Base-by-base conservation (phyloP, 2,113 vertebrate genomes). In the Megalops atlanticus region DNA sequence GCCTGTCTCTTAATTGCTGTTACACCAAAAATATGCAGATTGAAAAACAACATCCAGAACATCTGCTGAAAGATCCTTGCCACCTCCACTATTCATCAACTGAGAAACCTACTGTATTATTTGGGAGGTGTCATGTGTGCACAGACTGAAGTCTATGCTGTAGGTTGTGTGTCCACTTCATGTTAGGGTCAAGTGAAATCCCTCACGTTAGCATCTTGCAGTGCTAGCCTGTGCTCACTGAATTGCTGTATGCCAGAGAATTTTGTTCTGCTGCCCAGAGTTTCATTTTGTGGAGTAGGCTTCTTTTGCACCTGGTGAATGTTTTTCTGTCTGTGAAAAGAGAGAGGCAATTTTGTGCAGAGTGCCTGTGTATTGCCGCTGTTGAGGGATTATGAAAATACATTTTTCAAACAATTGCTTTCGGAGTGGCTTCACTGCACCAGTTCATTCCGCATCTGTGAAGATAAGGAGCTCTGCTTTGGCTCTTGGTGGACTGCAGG, bases 301-400 rank as follows among this genome's bases (percentile, higher is more conserved):
- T 27, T 80, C 70, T n/a, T 74, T 38, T 54, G 33, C 69, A 40
- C 45, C 70, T 31, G 43, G 70, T 12, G 18, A 24, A 7, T 68
- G 16, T 52, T 74, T 73, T 54, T 49, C 74, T 77, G 38, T 73
- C 70, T 39, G 79, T 31, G 39, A 38, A 80, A 43, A 33, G 38
- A 78, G 75, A 73, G 81, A 79, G 81, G 81, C 47, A 82, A 78
- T 78, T 45, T 79, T 15, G 21, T 40, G 24, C 47, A 78, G 77
- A 54, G 40, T 73, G 69, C 69, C 12, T 27, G 41, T 70, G 33
- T 79, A 71, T 36, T 35, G 39, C 49, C 35, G 49, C 81, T 74
- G 71, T 33, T 33, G 52, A 33, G 77, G 77, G 81, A 83, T 83
- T 83, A 83, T 58, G 81, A 16, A 83, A 83, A 83, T 79, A 74